phyloP scores from a whole-genome alignment of 2,797 vertebrate genomes.

The Neostethus bicornis region DNA sequence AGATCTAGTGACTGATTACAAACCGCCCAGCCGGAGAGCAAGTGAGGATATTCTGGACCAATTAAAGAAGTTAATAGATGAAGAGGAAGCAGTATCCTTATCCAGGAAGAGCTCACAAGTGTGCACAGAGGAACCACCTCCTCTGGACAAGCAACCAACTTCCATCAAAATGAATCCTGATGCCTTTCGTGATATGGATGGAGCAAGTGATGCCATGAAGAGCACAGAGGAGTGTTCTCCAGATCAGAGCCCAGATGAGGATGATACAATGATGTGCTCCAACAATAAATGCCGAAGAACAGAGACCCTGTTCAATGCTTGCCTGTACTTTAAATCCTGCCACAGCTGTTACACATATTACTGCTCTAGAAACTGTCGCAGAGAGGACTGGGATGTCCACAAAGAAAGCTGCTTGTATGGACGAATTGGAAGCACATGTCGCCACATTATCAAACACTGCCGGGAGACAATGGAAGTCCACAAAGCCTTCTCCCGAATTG shows the following conservation, averaged over 20 bases:
- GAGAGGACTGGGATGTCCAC: conserved; percentile 96
- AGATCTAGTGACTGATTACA: conserved; percentile 95
- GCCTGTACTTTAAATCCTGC: conserved; percentile 98
- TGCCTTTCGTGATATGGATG: conserved; percentile 73
- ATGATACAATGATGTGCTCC: conserved; percentile 97
- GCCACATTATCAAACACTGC: conserved; percentile 94
- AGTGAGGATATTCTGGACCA: conserved; percentile 88
- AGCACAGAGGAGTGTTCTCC: conserved; percentile 88
- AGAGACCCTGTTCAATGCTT: conserved; percentile 95
- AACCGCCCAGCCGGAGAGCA: conserved; percentile 81
- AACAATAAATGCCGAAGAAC: conserved; percentile 94
- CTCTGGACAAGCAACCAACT: conserved; percentile 87
- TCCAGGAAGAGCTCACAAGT: conserved; percentile 75
- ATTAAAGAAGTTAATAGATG: conserved; percentile 89
- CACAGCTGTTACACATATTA: conserved; percentile 99
- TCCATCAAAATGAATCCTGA: conserved; percentile 79
- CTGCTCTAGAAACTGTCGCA: conserved; percentile 94
- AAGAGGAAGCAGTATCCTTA: conserved; percentile 77
- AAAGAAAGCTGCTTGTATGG: conserved; percentile 95
- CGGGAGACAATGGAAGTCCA: conserved; percentile 91
- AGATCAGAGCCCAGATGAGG: conserved; percentile 93
- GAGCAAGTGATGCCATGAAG: conserved; percentile 78
- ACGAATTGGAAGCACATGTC: conserved; percentile 90
- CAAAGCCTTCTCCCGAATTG: conserved; percentile 96
- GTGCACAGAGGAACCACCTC: conserved; percentile 67